Conservation (phyloP, 2,797 vertebrate species). For the Cheracebus regulus region DNA sequence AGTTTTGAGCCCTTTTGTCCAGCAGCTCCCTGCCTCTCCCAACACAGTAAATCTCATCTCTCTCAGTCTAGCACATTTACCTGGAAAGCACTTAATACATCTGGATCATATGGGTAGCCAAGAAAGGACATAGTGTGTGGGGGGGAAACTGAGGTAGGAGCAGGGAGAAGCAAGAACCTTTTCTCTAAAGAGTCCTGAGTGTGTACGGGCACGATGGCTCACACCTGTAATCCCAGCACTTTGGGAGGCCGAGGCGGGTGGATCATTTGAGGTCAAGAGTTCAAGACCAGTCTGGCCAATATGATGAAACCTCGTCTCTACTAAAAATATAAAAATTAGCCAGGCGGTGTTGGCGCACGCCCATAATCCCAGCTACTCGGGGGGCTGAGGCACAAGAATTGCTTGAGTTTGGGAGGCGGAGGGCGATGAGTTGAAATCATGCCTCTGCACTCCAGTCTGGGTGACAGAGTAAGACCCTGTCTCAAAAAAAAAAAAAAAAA, state of each 20-base stretch:
- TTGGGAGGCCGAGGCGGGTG: background rate
- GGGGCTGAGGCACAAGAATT: background rate
- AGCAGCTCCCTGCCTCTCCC: background rate
- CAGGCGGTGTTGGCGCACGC: fast-evolving
- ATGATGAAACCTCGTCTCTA: background rate
- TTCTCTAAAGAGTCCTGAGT: background rate
- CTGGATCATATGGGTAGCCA: background rate
- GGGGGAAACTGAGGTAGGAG: background rate
- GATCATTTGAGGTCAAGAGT: background rate
- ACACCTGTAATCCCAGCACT: background rate
- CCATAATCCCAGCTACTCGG: background rate
- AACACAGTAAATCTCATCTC: background rate
- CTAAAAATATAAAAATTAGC: background rate
- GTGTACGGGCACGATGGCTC: background rate
- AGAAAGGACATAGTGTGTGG: background rate
- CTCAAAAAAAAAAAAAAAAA: background rate
- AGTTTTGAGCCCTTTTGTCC: background rate
- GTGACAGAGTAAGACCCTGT: background rate
- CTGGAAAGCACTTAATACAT: background rate
- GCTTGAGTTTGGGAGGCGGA: background rate
- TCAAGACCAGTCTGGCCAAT: background rate
- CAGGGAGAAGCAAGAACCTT: background rate
- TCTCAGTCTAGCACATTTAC: background rate
- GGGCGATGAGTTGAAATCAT: background rate
- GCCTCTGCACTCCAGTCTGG: background rate